These are phyloP conservation scores for Colostygia pectinataria DNA, from an alignment of 2,888 invertebrate species.

Conservation along the genomic window DNA sequence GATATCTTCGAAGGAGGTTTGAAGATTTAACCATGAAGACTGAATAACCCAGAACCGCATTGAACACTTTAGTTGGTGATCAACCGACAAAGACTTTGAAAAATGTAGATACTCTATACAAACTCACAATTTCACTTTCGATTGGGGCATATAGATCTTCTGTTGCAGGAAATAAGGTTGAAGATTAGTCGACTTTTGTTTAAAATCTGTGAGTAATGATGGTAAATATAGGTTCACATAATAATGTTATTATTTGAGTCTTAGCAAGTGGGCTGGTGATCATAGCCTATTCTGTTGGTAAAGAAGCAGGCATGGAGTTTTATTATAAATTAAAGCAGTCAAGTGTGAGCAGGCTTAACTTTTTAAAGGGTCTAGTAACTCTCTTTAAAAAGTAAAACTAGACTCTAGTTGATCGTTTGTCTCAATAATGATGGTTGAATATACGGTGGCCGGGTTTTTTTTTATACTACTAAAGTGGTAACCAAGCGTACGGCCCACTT, in stretches of 20 bases:
- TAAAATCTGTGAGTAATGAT: slow-evolving; percentile 23
- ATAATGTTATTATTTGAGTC: slow-evolving; percentile 77
- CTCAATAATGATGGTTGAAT: too few species aligned
- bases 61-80: slow-evolving; percentile 68
- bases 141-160: slow-evolving; percentile 16
- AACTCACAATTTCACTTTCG: slow-evolving; percentile 30
- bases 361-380: slow-evolving; percentile 21
- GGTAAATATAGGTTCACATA: slow-evolving; percentile 57
- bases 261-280: slow-evolving; percentile 72
- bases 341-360: slow-evolving; percentile 35
- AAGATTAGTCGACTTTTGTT: slow-evolving; percentile 28
- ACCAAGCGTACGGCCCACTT: too few species aligned
- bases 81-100: slow-evolving; percentile 73
- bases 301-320: slow-evolving; percentile 66
- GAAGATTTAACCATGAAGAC: slow-evolving; percentile 57
- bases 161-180: slow-evolving; percentile 34
- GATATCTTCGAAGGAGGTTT: slow-evolving; percentile 38
- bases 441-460: too few species aligned
- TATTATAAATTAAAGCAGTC: slow-evolving; percentile 45
- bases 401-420: too few species aligned
- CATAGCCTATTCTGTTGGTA: slow-evolving; percentile 67
- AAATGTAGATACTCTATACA: slow-evolving; percentile 66
- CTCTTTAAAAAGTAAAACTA: background rate
- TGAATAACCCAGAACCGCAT: slow-evolving; percentile 59
- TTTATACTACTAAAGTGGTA: too few species aligned